These are phyloP conservation scores for Phlogophora meticulosa DNA, from an alignment of 2,888 invertebrate species.

Conservation along the genomic window DNA sequence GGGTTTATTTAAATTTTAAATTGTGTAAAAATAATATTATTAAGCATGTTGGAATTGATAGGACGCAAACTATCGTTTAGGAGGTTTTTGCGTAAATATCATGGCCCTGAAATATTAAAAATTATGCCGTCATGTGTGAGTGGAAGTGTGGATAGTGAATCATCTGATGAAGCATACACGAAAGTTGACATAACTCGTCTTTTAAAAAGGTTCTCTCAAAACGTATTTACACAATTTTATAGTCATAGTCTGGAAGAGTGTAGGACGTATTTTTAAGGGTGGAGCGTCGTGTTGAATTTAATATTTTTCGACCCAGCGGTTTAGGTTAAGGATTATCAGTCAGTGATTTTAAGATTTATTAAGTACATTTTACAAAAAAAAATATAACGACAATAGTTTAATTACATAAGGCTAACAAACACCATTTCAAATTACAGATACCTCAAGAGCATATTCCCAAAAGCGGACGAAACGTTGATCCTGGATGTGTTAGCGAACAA, in stretches of 20 bases:
- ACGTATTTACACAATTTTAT: neutral
- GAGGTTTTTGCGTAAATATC: conserved; percentile 3
- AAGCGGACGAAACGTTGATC: conserved; percentile 96
- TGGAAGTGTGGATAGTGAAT: neutral
- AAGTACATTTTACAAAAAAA: too few species aligned
- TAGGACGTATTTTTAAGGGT: neutral
- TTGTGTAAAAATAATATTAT: neutral
- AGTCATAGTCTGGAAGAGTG: too few species aligned
- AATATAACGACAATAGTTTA: neutral
- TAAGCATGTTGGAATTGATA: conserved; percentile 42
- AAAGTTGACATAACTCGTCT: conserved; percentile 18
- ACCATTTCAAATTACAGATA: conserved; percentile 92
- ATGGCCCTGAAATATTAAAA: conserved; percentile 18
- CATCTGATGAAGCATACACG: conserved; percentile 1
- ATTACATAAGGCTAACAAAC: neutral
- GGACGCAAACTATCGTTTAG: conserved; percentile 33
- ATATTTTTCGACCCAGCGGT: too few species aligned
- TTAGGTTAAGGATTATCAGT: too few species aligned
- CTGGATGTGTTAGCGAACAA: conserved; percentile 96
- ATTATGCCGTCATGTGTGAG: conserved; percentile 32
- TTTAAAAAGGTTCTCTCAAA: conserved; percentile 37
- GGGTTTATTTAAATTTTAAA: neutral
- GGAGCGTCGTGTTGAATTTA: too few species aligned
- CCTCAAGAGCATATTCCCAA: conserved; percentile 97
- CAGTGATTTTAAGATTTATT: too few species aligned